A percentile compares a stretch with the other conserved stretches of the same genome.
phyloP scores from a whole-genome alignment of 2,888 invertebrate species.

The Nebria brevicollis region DNA sequence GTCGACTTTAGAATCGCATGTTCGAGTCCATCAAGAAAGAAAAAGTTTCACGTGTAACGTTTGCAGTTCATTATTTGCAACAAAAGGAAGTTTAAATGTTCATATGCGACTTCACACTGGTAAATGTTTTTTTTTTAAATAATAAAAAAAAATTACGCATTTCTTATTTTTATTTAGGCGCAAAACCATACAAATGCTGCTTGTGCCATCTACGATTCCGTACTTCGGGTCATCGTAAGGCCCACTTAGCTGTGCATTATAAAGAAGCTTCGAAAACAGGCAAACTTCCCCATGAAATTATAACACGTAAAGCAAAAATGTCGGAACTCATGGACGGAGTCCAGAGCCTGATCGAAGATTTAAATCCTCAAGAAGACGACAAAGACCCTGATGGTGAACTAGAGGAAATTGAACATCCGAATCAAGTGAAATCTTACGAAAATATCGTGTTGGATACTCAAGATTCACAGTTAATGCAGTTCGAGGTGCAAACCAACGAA shows the following conservation, averaged over 20 bases:
- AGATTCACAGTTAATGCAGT: constrained; percentile 37
- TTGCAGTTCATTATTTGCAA: constrained; percentile 71
- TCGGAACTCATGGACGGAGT: constrained; percentile 32
- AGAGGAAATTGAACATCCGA: constrained; percentile 32
- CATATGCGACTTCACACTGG: constrained; percentile 75
- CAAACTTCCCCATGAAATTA: constrained; percentile 50
- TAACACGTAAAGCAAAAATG: constrained; percentile 49
- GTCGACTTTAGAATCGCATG: constrained; percentile 72
- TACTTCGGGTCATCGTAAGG: constrained; percentile 74
- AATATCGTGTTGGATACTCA: constrained; percentile 33
- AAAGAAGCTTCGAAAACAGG: constrained; percentile 55
- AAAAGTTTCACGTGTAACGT: constrained; percentile 71
- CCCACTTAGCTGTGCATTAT: constrained; percentile 68
- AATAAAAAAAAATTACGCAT: constrained; percentile 14
- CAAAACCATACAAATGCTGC: constrained; percentile 70
- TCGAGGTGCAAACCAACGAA: constrained; percentile 35
- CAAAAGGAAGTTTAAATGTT: constrained; percentile 73
- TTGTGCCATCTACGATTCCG: constrained; percentile 72
- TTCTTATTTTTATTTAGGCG: constrained; percentile 58
- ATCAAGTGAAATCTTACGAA: constrained; percentile 50
- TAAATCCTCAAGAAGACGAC: constrained; percentile 45
- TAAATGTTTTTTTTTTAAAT: constrained; percentile 50
- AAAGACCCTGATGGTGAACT: constrained; percentile 23
- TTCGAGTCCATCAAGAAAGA: constrained; percentile 67
- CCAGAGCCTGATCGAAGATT: constrained; percentile 31